Evolutionary conservation across 2,888 invertebrate species (phyloP), one percentile per base, ranked within the genome.

Genomic region (Acronicta leporina): DNA sequence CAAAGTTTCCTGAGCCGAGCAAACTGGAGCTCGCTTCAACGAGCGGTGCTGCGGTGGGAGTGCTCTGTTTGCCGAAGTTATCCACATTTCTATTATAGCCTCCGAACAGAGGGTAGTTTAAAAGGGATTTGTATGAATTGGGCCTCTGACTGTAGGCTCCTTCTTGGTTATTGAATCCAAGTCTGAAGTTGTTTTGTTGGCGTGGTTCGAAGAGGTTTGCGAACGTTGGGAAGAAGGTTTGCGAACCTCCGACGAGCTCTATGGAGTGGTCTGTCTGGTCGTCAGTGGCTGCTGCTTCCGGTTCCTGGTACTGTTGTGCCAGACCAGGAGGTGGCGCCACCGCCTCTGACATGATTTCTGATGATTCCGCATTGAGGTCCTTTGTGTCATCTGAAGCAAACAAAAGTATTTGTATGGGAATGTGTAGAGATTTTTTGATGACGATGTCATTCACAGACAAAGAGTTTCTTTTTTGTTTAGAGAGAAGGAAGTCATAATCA

Each of bases 1-100:
- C 97, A 80, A 98, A 98, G 87, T 98, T 98, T 0, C 98, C 98
- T 0, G 97, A 97, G 7, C 98, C 96, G 6, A 98, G 90, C 13
- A 97, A 94, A 45, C 96, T 95, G 20, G 96, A 95, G 75, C 95
- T 95, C 1, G 95, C 95, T 46, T 94, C 94, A 11, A 93, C 92
- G 52, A 89, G 84, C 30, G 90, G 92, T 61, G 92, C 95, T 64
- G 89, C 88, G 7, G 86, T 78, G 0, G 88, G 87, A 0, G 87
- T 84, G 68, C 84, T 89, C 47, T 90, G 87, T 74, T 94, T 94
- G 5, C 87, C 89, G 50, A 91, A 92, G 55, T 87, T 89, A 59
- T 92, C 93, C 16, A 86, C 61, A 51, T 89, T 91, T 67, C 90
- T 85, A 76, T 68, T 68, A 30, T 93, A 89, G 64, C 91, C 87